phyloP scores from a whole-genome alignment of 2,888 invertebrate genomes.

The Copidosoma aretas region DNA sequence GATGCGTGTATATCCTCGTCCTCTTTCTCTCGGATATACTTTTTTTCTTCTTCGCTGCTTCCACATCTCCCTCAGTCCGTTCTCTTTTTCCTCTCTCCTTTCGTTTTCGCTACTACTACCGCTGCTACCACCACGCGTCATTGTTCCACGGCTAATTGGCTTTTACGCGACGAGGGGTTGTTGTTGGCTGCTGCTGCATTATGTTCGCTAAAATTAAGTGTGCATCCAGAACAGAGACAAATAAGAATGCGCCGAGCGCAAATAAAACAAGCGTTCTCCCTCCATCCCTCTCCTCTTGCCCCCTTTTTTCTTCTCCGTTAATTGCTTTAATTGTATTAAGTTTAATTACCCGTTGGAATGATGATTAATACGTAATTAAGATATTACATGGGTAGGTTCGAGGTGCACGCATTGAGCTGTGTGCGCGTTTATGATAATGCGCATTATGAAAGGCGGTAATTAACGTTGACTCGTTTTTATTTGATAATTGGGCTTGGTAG shows the following conservation, averaged over 20 bases:
- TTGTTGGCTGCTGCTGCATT: conserved; percentile 8
- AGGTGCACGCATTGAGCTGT: too few relatives aligned
- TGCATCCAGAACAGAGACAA: conserved; percentile 5
- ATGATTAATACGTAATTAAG: neutral
- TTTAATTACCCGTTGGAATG: neutral
- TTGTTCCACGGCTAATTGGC: conserved; percentile 39
- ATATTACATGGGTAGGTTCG: too few relatives aligned
- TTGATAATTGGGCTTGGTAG: too few relatives aligned
- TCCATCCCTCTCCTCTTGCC: neutral
- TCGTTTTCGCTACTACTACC: neutral
- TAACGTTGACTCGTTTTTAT: too few relatives aligned
- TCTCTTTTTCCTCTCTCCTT: neutral
- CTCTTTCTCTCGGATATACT: neutral
- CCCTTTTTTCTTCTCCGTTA: neutral
- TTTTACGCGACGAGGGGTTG: conserved; percentile 24
- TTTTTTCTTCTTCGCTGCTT: neutral
- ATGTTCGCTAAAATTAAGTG: conserved; percentile 12
- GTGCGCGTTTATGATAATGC: too few relatives aligned
- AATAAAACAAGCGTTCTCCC: neutral
- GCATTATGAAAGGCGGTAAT: too few relatives aligned
- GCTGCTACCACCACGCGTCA: conserved; percentile 12
- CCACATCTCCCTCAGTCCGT: neutral
- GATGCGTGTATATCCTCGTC: neutral
- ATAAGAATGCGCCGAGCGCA: conserved; percentile 7
- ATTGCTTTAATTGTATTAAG: conserved; percentile 14